phyloP scores from a whole-genome alignment of 2,888 invertebrate species.

The Cephus spinipes region DNA sequence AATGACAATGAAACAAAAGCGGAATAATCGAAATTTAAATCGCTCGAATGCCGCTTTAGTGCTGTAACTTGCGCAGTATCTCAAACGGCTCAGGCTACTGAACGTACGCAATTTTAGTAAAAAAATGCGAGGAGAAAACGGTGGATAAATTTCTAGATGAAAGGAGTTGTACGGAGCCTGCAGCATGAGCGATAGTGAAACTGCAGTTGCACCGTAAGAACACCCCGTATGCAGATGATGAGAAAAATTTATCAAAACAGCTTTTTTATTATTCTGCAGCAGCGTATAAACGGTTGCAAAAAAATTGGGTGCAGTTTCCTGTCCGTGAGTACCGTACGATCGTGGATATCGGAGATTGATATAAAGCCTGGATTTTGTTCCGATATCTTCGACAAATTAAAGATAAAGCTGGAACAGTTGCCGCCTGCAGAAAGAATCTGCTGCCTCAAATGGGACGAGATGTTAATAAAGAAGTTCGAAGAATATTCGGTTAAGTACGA shows the following conservation, averaged over 20 bases:
- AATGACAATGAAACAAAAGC: no score
- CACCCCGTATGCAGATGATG: no score
- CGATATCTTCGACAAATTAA: slow-evolving; percentile 11
- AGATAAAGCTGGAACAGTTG: slow-evolving; percentile 6
- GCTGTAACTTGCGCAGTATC: no score
- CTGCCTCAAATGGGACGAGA: slow-evolving; percentile 24
- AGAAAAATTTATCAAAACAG: slow-evolving; percentile 17
- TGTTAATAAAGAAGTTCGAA: slow-evolving; percentile 16
- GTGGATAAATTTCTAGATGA: no score
- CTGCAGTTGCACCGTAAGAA: no score
- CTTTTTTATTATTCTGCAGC: slow-evolving; percentile 19
- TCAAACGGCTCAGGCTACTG: no score
- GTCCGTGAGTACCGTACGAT: slow-evolving; percentile 18
- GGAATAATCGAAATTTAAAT: no score
- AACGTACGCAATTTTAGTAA: no score
- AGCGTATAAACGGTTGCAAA: slow-evolving; percentile 17
- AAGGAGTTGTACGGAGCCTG: no score
- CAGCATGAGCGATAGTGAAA: no score
- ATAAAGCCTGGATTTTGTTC: slow-evolving; percentile 26
- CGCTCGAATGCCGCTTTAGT: no score
- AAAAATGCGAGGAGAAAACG: no score
- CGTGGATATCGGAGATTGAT: slow-evolving; percentile 27
- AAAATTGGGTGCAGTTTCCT: slow-evolving; percentile 28
- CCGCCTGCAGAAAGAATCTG: slow-evolving; percentile 18
- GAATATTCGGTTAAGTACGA: slow-evolving; percentile 18